A percentile compares a stretch with the other conserved stretches of the same genome.
These are phyloP conservation scores for Zeus faber DNA, from an alignment of 2,113 vertebrate species.

Conservation along the genomic window DNA sequence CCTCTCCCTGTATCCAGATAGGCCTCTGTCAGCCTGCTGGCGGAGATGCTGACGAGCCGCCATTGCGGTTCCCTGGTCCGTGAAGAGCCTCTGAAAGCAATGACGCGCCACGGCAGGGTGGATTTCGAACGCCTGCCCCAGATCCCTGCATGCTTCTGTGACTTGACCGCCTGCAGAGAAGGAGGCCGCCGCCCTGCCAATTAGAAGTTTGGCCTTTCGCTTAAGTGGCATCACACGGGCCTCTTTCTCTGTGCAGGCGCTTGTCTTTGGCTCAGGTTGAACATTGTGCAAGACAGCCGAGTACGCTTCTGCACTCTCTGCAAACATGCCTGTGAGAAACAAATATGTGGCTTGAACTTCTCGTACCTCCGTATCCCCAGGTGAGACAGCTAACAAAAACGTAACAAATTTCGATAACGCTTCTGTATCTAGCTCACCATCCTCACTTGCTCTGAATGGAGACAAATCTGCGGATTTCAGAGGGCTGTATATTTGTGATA, in stretches of 20 bases:
- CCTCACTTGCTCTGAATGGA: conserved; percentile 3
- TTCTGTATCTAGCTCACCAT: conserved; percentile 17
- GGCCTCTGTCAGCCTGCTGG: conserved; percentile 76
- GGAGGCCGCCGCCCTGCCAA: conserved; percentile 77
- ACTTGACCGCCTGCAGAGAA: conserved; percentile 72
- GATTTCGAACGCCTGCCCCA: conserved; percentile 79
- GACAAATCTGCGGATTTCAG: not conserved
- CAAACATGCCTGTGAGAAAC: conserved; percentile 64
- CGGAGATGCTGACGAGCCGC: conserved; percentile 61
- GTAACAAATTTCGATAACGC: conserved; percentile 46
- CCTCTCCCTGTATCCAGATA: conserved; percentile 78
- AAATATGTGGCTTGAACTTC: conserved; percentile 71
- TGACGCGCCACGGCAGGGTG: conserved; percentile 70
- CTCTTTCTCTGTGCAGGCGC: conserved; percentile 25
- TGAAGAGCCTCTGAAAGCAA: conserved; percentile 77
- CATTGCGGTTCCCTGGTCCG: conserved; percentile 54
- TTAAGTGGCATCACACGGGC: conserved; percentile 27
- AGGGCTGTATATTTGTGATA: conserved; percentile 31
- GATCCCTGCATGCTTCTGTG: conserved; percentile 74
- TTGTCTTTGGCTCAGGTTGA: not conserved
- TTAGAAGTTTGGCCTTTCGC: conserved; percentile 67
- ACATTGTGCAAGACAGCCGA: conserved; percentile 58
- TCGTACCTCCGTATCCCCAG: conserved; percentile 48
- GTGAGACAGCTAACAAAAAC: conserved; percentile 78
- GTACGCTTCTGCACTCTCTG: conserved; percentile 76